phyloP scores from a whole-genome alignment of 1,140 invertebrate species.

The Drosophila tristis region DNA sequence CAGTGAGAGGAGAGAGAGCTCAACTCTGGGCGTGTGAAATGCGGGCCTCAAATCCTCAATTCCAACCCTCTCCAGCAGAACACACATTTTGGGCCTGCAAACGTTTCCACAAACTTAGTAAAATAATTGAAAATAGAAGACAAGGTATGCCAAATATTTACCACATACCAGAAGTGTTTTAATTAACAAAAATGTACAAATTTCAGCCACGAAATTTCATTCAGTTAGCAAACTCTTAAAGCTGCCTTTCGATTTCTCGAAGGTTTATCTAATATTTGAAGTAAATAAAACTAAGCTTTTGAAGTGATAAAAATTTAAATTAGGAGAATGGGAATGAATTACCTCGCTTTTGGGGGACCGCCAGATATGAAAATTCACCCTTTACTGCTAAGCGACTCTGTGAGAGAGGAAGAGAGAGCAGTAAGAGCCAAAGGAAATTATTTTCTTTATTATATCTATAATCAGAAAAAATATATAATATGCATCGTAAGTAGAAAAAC shows the following conservation, averaged over 20 bases:
- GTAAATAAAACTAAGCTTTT: not conserved
- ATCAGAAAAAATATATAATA: conserved; percentile 6
- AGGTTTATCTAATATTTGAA: too few species aligned
- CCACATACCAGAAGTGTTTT: not conserved
- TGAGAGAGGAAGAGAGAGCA: not conserved
- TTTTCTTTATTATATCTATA: too few species aligned
- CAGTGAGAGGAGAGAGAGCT: too few species aligned
- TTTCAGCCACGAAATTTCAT: too few species aligned
- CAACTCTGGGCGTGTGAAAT: conserved; percentile 59
- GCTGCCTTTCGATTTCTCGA: too few species aligned
- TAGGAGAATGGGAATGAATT: not conserved
- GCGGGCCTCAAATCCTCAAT: conserved; percentile 36
- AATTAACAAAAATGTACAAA: not conserved
- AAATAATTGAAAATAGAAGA: too few species aligned
- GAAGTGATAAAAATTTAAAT: not conserved
- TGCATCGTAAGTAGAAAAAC: conserved; percentile 33
- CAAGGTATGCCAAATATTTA: too few species aligned
- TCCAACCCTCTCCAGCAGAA: not conserved
- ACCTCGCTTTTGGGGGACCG: too few species aligned
- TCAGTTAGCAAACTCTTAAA: too few species aligned
- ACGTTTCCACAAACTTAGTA: not conserved
- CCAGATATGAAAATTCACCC: too few species aligned
- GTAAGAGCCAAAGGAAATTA: too few species aligned
- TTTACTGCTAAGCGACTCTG: too few species aligned
- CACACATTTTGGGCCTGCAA: conserved; percentile 7